A percentile compares a stretch with the other conserved stretches of the same genome.
Conservation (phyloP, 64 coral and sea anemone species). For the Porites australiensis region DNA sequence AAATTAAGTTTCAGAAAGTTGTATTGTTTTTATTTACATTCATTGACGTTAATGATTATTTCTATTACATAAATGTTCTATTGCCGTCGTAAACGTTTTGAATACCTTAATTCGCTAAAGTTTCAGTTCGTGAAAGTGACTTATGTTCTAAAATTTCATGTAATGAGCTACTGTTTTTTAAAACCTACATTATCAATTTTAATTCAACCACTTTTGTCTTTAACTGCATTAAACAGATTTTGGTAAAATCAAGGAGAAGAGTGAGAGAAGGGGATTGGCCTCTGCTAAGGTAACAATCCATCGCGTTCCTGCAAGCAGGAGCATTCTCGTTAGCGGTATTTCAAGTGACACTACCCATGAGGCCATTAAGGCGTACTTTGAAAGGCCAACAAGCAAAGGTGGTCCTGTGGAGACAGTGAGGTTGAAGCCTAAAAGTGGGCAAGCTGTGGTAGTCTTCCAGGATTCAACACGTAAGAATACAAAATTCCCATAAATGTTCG, state of each 20-base stretch:
- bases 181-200: too few relatives aligned
- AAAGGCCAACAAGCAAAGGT: not conserved
- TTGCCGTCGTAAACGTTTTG: too few relatives aligned
- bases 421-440: not conserved
- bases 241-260: slow-evolving; percentile 49
- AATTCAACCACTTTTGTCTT: too few relatives aligned
- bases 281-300: slow-evolving; percentile 27
- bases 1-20: too few relatives aligned
- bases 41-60: too few relatives aligned
- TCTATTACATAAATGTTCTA: too few relatives aligned
- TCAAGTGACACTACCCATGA: slow-evolving; percentile 55
- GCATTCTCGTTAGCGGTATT: slow-evolving; percentile 71
- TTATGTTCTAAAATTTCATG: too few relatives aligned
- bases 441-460: not conserved
- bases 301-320: slow-evolving; percentile 53
- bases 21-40: too few relatives aligned
- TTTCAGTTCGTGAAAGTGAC: too few relatives aligned
- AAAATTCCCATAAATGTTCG: too few relatives aligned
- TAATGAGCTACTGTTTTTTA: too few relatives aligned
- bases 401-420: not conserved
- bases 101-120: too few relatives aligned
- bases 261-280: slow-evolving; percentile 48
- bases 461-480: not conserved
- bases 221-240: slow-evolving; percentile 57
- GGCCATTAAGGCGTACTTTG: not conserved